phyloP scores from a whole-genome alignment of 2,888 invertebrate species.

The Macrophya alboannulata region DNA sequence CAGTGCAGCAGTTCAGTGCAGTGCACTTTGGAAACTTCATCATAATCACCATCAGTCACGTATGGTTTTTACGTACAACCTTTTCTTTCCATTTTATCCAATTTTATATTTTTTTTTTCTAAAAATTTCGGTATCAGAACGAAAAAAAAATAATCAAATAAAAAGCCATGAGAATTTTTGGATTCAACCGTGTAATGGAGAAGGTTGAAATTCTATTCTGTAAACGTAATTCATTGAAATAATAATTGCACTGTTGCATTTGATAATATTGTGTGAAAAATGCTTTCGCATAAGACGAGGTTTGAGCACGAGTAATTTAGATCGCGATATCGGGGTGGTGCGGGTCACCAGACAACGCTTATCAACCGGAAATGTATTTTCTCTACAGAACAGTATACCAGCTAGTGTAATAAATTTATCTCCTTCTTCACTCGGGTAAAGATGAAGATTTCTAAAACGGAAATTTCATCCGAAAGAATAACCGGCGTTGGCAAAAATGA shows the following conservation, averaged over 20 bases:
- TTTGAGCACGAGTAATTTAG: background rate
- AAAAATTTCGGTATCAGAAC: background rate
- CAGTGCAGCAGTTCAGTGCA: background rate
- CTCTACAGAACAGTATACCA: background rate
- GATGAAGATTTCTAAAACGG: background rate
- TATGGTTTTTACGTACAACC: background rate
- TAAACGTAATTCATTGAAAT: background rate
- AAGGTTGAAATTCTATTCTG: slow-evolving; percentile 10
- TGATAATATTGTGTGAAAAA: background rate
- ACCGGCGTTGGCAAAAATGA: background rate
- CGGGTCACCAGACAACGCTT: slow-evolving; percentile 33
- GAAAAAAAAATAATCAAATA: background rate
- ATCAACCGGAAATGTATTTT: slow-evolving; percentile 40
- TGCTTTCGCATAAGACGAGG: background rate
- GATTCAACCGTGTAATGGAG: background rate
- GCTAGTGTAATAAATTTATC: background rate
- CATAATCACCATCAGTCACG: background rate
- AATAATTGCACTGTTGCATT: background rate
- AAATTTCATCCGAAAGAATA: background rate
- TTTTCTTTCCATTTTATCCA: background rate
- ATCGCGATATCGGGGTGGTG: slow-evolving; percentile 34
- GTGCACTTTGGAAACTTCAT: background rate
- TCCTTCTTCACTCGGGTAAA: background rate
- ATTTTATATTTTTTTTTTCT: background rate
- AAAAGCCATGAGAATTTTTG: background rate